Base-by-base conservation (phyloP, 37 sponge, comb jelly and placozoan genomes). In the Diacarnus erythraeanus region DNA sequence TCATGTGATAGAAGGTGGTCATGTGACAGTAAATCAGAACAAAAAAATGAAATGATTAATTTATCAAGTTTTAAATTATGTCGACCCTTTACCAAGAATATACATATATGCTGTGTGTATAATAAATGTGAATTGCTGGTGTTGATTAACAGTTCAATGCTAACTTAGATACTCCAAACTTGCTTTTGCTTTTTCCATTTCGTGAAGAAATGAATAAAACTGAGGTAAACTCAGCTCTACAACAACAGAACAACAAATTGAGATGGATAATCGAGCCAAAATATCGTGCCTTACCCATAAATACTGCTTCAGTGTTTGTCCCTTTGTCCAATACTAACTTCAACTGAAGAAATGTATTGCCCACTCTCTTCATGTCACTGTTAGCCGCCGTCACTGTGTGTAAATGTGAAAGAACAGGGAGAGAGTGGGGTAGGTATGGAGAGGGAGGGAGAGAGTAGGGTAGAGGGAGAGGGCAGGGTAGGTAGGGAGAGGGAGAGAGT, bases 161-260 rank as follows among this genome's bases (percentile, higher is more conserved):
- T 69, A 97, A 43, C 86, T 89, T 17, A 97, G 73, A 83, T 88
- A 94, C 15, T 97, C 97, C 56, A 97, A 38, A n/a, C 90, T 91
- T 0, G 94, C 77, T 80, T 88, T 91, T 1, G 92, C 97, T 68
- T 82, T 94, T 75, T 97, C 97, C 97, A 97, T 97, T 74, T 97
- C 95, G 65, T 97, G 97, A 12, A 97, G 82, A 58, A 97, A 97
- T 0, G 82, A 75, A 65, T 97, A 97, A 78, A 97, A 97, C 82
- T 97, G 97, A 2, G 87, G 92, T 1, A 97, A 77, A 69, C 85
- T 94, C 81, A 97, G 54, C 59, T 97, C 97, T 92, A 72, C 8
- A 59, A 60, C 5, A 60, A 65, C 3, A 65, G 35, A 30, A 65
- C 30, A 65, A 3, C 34, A 10, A n/a, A 25, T 31, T 65, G 35